A percentile compares a stretch with the other conserved stretches of the same genome.
These are phyloP conservation scores for Drosophila mojavensis DNA, from an alignment of 1,140 invertebrate species.

Conservation along the genomic window DNA sequence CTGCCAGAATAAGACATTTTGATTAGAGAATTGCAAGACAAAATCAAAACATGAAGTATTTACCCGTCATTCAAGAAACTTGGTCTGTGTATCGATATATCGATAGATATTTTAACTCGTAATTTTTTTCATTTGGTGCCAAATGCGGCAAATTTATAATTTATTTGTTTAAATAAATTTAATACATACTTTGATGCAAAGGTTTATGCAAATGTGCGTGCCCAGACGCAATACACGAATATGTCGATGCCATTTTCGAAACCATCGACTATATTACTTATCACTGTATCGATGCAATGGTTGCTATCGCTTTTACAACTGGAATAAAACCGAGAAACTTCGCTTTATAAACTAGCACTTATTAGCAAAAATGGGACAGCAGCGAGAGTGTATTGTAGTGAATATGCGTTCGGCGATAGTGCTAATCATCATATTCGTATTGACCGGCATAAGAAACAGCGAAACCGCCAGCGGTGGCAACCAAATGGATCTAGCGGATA, in stretches of 20 bases:
- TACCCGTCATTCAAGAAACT: not conserved
- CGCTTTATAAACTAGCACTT: not conserved
- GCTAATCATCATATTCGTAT: constrained; percentile 83
- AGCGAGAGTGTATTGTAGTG: constrained; percentile 83
- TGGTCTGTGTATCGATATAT: not conserved
- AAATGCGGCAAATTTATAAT: no score
- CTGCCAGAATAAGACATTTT: not conserved
- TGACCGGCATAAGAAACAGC: constrained; percentile 84
- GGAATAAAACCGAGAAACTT: constrained; percentile 5
- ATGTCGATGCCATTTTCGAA: no score
- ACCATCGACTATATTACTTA: no score
- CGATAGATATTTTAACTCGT: not conserved
- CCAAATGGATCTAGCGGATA: constrained; percentile 60
- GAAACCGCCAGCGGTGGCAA: constrained; percentile 82
- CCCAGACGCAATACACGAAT: no score
- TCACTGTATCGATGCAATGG: no score
- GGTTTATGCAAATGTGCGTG: no score
- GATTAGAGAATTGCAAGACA: not conserved
- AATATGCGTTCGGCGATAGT: constrained; percentile 84
- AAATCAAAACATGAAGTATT: not conserved
- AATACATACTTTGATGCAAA: no score
- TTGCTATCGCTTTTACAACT: not conserved
- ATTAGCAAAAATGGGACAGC: constrained; percentile 38
- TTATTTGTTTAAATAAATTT: no score
- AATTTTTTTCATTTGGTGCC: no score